phyloP scores from a whole-genome alignment of 2,888 invertebrate species.

The Metallyticus violacea region DNA sequence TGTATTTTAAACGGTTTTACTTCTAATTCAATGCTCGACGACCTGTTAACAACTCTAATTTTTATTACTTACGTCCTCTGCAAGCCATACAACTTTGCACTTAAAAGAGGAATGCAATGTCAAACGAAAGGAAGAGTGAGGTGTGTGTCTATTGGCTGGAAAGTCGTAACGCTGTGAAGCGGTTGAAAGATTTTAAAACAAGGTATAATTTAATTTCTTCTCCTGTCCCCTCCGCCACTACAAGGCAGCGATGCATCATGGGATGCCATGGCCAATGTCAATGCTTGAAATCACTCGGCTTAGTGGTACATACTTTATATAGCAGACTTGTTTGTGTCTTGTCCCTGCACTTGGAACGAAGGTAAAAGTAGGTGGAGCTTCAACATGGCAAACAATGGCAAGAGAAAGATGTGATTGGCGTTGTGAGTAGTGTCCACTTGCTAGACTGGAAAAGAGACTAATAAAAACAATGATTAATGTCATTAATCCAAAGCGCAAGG shows the following conservation, averaged over 20 bases:
- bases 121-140: not conserved
- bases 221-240: not conserved
- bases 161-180: not conserved
- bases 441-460: not conserved
- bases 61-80: not conserved
- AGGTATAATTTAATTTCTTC: conserved; percentile 1
- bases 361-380: conserved; percentile 4
- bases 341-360: not conserved
- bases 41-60: not conserved
- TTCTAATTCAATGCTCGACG: not conserved
- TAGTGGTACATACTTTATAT: conserved; percentile 9
- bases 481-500: not conserved
- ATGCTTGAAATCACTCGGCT: conserved; percentile 2
- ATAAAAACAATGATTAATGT: conserved; percentile 11
- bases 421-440: not conserved
- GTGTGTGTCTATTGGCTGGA: not conserved
- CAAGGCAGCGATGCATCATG: conserved; percentile 17
- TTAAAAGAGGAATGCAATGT: not conserved
- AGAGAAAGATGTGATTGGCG: conserved; percentile 12
- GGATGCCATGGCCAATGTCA: conserved; percentile 22
- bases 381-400: not conserved
- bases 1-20: not conserved
- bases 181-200: not conserved
- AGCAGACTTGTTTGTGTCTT: conserved; percentile 1
- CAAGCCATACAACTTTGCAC: not conserved